phyloP scores from a whole-genome alignment of 2,888 invertebrate species.

The Nebria salina region DNA sequence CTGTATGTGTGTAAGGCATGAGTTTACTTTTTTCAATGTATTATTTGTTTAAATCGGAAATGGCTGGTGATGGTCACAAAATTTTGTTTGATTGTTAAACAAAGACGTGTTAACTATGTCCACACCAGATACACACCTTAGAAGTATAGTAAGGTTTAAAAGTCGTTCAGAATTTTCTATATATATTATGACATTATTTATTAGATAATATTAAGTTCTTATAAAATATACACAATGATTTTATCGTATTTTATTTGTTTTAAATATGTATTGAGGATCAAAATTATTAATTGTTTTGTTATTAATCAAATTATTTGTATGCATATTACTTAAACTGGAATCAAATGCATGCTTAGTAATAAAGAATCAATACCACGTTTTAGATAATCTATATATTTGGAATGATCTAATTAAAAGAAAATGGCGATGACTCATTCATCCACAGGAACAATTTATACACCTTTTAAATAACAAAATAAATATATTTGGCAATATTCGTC shows the following conservation, averaged over 20 bases:
- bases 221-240: too few relatives aligned
- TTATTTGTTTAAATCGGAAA: slow-evolving; percentile 39
- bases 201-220: neutral
- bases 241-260: too few relatives aligned
- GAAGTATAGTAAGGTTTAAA: neutral
- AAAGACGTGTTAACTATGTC: slow-evolving; percentile 36
- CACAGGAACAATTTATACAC: neutral
- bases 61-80: slow-evolving; percentile 4
- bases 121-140: slow-evolving; percentile 21
- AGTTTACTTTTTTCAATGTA: slow-evolving; percentile 27
- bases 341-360: too few relatives aligned
- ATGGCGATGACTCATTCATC: too few relatives aligned
- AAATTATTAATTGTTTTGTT: too few relatives aligned
- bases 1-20: slow-evolving; percentile 12
- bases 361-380: too few relatives aligned
- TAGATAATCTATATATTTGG: too few relatives aligned
- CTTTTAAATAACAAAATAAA: neutral
- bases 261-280: too few relatives aligned
- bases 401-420: too few relatives aligned
- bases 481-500: neutral
- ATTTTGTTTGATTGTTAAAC: slow-evolving; percentile 37
- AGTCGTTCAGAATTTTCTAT: neutral
- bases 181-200: too few relatives aligned
- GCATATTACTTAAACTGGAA: too few relatives aligned
- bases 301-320: too few relatives aligned